phyloP scores from a whole-genome alignment of 1,140 invertebrate genomes.

The Cherax quadricarinatus region DNA sequence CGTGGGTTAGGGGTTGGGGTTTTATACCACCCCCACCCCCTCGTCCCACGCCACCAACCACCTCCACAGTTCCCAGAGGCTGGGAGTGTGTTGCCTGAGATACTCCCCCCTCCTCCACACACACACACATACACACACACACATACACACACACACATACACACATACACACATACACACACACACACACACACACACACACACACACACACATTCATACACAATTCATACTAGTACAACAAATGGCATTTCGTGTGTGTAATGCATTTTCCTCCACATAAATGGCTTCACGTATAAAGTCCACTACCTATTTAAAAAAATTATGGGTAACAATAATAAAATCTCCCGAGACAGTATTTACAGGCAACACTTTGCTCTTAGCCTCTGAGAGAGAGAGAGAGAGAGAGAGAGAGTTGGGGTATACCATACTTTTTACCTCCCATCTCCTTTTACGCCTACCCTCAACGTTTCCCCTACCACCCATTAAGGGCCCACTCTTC shows the following conservation, averaged over 20 bases:
- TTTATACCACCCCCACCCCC: neutral
- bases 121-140: too few species aligned
- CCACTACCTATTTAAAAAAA: neutral
- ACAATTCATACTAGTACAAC: too few species aligned
- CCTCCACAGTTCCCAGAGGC: neutral
- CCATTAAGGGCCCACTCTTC: too few species aligned
- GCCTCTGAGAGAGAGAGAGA: neutral
- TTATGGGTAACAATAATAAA: neutral
- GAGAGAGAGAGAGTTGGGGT: neutral
- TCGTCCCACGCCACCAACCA: neutral
- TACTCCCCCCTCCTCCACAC: neutral
- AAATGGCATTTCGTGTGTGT: too few species aligned
- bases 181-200: too few species aligned
- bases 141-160: too few species aligned
- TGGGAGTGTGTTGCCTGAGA: neutral
- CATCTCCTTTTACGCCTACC: neutral
- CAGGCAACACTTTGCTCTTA: neutral
- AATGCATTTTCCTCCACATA: too few species aligned
- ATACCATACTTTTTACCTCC: neutral
- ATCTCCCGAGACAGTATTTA: neutral
- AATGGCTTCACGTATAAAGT: too few species aligned
- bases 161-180: too few species aligned
- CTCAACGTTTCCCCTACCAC: neutral
- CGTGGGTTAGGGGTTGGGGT: neutral
- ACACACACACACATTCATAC: too few species aligned